Conservation (phyloP, 2,113 vertebrate genomes). For the Indri indri region DNA sequence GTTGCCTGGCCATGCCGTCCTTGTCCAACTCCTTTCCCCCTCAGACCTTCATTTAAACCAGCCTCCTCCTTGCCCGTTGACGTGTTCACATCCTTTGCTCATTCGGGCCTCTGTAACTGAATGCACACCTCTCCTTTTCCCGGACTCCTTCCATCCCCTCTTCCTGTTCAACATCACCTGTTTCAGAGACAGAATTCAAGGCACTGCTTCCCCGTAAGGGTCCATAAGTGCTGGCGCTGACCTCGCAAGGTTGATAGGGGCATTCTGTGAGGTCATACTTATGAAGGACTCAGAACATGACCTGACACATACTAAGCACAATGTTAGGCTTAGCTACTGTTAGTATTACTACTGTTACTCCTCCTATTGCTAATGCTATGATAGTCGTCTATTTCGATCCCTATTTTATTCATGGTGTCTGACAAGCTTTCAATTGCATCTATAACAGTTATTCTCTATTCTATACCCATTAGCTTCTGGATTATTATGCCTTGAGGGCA, state of each 20-base stretch:
- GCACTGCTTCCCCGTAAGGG: background rate
- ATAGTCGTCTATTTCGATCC: background rate
- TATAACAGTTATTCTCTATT: background rate
- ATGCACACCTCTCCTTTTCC: background rate
- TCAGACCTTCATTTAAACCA: background rate
- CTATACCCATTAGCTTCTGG: background rate
- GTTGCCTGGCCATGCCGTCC: background rate
- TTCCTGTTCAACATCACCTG: background rate
- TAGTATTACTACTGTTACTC: background rate
- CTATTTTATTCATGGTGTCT: background rate
- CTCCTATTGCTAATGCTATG: background rate
- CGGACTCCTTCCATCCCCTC: background rate
- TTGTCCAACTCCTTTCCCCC: background rate
- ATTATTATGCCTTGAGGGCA: background rate
- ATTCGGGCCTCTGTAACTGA: background rate
- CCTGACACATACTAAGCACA: background rate
- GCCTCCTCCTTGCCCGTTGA: background rate
- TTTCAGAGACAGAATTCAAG: background rate
- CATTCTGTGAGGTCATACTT: background rate
- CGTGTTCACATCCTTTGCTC: background rate
- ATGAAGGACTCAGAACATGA: background rate
- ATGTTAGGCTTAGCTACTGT: background rate
- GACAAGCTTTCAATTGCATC: background rate
- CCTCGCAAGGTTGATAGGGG: background rate
- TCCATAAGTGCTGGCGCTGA: background rate